Base-by-base conservation (phyloP, 64 coral and sea anemone species). In the Montipora cactus region DNA sequence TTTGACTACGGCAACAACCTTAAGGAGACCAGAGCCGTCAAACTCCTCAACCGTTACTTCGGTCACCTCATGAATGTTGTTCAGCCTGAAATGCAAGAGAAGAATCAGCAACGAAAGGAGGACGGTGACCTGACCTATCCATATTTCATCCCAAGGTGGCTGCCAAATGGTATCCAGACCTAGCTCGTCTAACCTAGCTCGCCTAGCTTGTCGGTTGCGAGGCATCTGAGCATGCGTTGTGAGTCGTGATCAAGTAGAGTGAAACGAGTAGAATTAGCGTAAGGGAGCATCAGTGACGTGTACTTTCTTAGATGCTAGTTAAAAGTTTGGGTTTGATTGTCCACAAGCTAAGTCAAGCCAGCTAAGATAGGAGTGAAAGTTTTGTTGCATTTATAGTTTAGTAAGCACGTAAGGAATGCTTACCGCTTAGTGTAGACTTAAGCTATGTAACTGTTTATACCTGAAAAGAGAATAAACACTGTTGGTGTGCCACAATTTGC, bases 1-100 rank as follows among this genome's bases (percentile, higher is more conserved):
- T 88, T 93, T 52, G 91, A 93, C 75, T 93, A 93, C 22, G 67
- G 61, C n/a, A 78, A 79, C n/a, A 4, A 79, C 8, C 83, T 93
- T 18, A 45, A 68, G 51, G 78, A 94, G 16, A 25, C 12, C 9
- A 25, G 66, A 10, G 92, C 83, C 7, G 87, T 64, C n/a, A 21
- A 22, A 44, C 76, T 89, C 48, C 22, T 94, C 15, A 71, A 87
- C 53, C 8, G 48, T n/a, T 74, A 81, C 59, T 94, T 58, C 76
- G 71, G 67, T 13, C 5, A 74, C 20, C 76, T 94, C 2, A n/a
- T 61, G 48, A 16, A 74, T 18, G 67, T 61, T 59, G 20, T 82
- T 49, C 84, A 94, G 64, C 86, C 92, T 59, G 20, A 66, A 11
- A 13, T 89, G 53, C 74, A 89, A 48, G 10, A 49, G 4, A 79